Evolutionary conservation across 2,888 invertebrate genomes (phyloP), one percentile per base, ranked within the genome.

Genomic region (Dorcus hopei): DNA sequence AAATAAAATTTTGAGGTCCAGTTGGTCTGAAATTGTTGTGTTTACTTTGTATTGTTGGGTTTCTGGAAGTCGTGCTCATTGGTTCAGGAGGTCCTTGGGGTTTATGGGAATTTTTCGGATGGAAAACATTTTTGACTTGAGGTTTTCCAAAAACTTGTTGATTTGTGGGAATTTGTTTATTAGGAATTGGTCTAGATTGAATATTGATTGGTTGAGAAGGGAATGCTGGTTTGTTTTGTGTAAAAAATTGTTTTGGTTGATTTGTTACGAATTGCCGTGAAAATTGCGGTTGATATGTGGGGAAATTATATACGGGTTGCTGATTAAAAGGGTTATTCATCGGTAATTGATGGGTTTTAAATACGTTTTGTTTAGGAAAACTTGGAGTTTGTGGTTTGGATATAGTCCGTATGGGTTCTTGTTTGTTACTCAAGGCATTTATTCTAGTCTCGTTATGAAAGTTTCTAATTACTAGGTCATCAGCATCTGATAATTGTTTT

Each of bases 301-400:
- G 26, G 7, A 33, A 33, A 33, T 33, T 33, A 33, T 33, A 33
- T 6, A 33, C 1, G 14, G 26, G 26, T 33, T 33, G 26, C 5
- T 33, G 26, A 6, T 3, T 33, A 6, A 33, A 33, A 33, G 26
- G 7, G 26, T 33, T 33, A 7, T 19, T 19, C 19, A 3, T 19
- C 2, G 26, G 26, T 6, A 6, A 1, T 33, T 33, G 26, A 6
- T 33, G 4, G 1, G 26, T 33, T 6, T 33, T 5, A 7, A 33
- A 33, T 1, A 6, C 1, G 6, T 6, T 33, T 33, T 5, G 26
- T 33, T 33, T 33, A 33, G 5, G 1, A 33, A 33, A 33, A 33
- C 3, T 3, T 33, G 26, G 5, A 33, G 1, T 33, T 26, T 61
- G 14, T 11, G 61, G 42, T 63, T 47, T 19, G 57, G 53, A 51